Conservation (phyloP, 2,113 vertebrate genomes). For the Ctenomys sociabilis region DNA sequence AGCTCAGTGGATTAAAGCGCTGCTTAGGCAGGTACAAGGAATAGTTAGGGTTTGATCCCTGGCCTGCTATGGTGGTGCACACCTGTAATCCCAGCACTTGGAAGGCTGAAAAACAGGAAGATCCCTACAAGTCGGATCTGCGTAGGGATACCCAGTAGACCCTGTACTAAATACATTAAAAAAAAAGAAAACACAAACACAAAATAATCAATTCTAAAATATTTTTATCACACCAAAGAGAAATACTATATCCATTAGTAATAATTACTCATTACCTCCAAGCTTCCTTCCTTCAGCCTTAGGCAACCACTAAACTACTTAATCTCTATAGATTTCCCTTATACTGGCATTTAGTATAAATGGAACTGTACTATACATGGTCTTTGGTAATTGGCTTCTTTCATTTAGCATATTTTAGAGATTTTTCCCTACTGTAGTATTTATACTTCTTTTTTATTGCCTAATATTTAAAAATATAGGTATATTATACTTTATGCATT, state of each 20-base stretch:
- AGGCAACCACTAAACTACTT: not conserved
- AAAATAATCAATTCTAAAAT: not conserved
- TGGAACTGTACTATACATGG: not conserved
- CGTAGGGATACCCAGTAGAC: no score
- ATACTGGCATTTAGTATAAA: slow-evolving; percentile 26
- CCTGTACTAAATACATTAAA: no score
- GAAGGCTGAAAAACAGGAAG: no score
- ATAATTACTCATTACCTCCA: not conserved
- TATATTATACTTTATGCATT: not conserved
- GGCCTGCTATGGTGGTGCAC: no score
- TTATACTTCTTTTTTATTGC: slow-evolving; percentile 38
- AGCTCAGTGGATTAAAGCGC: no score
- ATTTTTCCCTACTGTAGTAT: not conserved
- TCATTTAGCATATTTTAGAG: slow-evolving; percentile 20
- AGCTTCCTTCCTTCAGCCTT: not conserved
- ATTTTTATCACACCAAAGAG: slow-evolving; percentile 1
- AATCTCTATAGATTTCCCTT: not conserved
- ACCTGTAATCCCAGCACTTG: no score
- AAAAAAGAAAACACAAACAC: no score
- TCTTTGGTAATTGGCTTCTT: slow-evolving; percentile 34
- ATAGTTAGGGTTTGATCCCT: no score
- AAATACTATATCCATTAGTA: not conserved
- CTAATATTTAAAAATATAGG: not conserved
- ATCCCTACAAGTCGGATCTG: no score
- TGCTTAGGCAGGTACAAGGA: no score